phyloP scores from a whole-genome alignment of 2,113 vertebrate species.

The Hippolais icterina region DNA sequence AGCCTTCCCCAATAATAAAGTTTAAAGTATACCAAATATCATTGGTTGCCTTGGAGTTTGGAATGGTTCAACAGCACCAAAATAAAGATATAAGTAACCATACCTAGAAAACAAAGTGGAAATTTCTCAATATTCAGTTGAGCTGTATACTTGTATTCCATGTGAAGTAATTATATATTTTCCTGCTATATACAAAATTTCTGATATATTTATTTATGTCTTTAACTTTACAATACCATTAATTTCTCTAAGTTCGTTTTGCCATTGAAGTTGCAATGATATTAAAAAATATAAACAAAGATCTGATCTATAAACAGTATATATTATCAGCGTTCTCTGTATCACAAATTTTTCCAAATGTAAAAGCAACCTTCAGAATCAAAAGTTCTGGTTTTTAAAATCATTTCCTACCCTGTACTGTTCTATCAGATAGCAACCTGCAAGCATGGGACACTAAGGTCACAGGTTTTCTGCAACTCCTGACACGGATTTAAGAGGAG shows the following conservation, averaged over 20 bases:
- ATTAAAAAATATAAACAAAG: background rate
- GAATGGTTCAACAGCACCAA: background rate
- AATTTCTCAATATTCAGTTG: background rate
- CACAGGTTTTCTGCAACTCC: background rate
- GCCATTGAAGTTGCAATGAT: background rate
- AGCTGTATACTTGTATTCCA: background rate
- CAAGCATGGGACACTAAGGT: background rate
- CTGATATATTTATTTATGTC: background rate
- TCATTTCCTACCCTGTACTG: background rate
- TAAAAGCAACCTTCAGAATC: background rate
- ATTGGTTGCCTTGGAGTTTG: background rate
- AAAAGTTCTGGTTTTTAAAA: background rate
- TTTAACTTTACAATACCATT: background rate
- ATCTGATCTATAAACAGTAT: background rate
- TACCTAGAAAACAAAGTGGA: background rate
- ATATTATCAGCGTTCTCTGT: background rate
- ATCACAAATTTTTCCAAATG: background rate
- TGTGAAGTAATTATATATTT: background rate
- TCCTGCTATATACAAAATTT: background rate
- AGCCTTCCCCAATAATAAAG: background rate
- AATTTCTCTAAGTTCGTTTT: background rate
- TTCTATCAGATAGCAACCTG: background rate
- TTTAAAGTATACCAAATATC: background rate
- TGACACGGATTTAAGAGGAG: background rate
- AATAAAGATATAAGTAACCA: background rate